phyloP scores from a whole-genome alignment of 2,888 invertebrate genomes.

The Hylaea fasciaria region DNA sequence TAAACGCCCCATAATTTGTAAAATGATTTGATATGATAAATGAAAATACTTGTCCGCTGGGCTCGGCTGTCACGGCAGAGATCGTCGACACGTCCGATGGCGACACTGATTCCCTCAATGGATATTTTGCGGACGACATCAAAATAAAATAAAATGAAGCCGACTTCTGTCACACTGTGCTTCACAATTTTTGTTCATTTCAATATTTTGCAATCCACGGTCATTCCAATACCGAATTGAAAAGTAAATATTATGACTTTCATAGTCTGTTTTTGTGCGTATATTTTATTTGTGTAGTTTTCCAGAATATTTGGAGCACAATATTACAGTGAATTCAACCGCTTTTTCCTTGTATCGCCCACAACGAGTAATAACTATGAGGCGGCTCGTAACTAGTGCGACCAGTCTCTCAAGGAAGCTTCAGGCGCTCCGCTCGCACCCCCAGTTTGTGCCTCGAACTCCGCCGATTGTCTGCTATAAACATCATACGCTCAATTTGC shows the following conservation, averaged over 20 bases:
- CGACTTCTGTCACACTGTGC: neutral
- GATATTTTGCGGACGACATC: neutral
- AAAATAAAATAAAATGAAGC: neutral
- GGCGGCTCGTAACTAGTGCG: too few relatives aligned
- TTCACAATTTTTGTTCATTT: neutral
- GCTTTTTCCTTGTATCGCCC: neutral
- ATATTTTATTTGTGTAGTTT: neutral
- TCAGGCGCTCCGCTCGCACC: too few relatives aligned
- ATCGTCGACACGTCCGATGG: too few relatives aligned
- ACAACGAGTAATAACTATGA: too few relatives aligned
- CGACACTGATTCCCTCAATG: neutral
- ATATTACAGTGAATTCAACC: neutral
- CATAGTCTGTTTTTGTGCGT: neutral
- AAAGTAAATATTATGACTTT: neutral
- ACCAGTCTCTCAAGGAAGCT: neutral
- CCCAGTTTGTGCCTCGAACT: conserved; percentile 2
- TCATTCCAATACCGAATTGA: neutral
- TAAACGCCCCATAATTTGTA: too few relatives aligned
- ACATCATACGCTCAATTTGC: conserved; percentile 20
- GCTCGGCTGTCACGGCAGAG: neutral
- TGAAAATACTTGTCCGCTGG: neutral
- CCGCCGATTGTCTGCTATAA: conserved; percentile 10
- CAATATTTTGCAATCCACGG: neutral
- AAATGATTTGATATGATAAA: too few relatives aligned
- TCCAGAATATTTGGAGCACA: neutral